Evolutionary conservation across 2,113 vertebrate species (phyloP).

Genomic region (Brachypodius melanocephalos): DNA sequence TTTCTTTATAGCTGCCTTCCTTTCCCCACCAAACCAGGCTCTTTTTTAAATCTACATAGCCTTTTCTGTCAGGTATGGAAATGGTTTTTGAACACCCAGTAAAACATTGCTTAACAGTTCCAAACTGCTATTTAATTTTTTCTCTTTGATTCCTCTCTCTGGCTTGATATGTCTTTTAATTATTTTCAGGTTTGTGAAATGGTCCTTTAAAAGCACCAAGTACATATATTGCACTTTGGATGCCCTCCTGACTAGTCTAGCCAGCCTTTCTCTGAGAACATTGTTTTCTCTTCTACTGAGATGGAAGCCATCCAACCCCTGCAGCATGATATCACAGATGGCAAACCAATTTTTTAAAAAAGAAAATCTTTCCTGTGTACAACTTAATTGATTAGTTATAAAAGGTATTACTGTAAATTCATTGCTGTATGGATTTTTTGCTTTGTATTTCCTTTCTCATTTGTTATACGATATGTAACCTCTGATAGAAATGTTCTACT

Average conservation of each 20-base stretch:
- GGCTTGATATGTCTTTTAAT: background rate
- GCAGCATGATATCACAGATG: background rate
- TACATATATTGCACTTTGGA: background rate
- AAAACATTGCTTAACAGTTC: background rate
- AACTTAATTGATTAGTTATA: background rate
- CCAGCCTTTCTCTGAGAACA: background rate
- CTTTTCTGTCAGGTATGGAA: background rate
- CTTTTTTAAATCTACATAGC: background rate
- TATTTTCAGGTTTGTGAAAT: constrained; percentile 7
- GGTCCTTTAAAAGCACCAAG: background rate
- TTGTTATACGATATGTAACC: background rate
- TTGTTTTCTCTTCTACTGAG: background rate
- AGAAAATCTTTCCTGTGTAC: background rate
- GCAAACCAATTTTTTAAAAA: background rate
- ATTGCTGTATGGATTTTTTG: background rate
- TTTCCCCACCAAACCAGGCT: background rate
- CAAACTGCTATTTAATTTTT: background rate
- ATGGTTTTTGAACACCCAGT: background rate
- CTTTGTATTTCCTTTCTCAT: background rate
- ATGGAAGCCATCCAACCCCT: background rate
- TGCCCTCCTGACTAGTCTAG: background rate
- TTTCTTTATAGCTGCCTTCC: background rate
- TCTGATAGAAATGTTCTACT: background rate
- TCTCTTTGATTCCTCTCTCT: background rate
- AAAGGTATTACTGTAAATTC: background rate